Evolutionary conservation across 2,113 vertebrate species (phyloP).

Genomic region (Leucosticte australis): DNA sequence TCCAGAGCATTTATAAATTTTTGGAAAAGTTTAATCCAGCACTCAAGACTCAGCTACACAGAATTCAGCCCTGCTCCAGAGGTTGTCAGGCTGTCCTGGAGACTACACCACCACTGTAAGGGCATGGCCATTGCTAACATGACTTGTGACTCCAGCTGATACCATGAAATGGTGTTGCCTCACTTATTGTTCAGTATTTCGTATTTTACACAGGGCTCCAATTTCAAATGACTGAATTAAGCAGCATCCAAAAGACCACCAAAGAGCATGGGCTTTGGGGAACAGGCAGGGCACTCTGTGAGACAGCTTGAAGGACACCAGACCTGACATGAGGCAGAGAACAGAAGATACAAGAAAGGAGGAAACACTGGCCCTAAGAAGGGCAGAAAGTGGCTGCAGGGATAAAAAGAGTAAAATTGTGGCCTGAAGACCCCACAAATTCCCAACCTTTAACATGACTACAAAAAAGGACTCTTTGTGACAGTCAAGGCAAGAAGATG

Average conservation of each 20-base stretch:
- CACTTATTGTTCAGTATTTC: background rate
- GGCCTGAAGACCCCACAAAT: background rate
- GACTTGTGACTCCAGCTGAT: background rate
- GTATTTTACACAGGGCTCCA: background rate
- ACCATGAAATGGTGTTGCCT: background rate
- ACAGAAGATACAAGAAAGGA: background rate
- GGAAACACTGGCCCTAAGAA: background rate
- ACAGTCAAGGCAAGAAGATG: background rate
- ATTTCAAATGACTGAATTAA: background rate
- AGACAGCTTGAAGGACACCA: background rate
- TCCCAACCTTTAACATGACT: accelerated
- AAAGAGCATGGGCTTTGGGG: background rate
- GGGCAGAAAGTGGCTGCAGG: accelerated
- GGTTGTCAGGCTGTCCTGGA: background rate
- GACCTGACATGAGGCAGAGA: background rate
- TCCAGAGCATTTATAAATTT: background rate
- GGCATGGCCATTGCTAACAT: background rate
- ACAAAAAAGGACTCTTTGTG: background rate
- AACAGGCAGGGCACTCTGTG: background rate
- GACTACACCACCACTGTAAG: background rate
- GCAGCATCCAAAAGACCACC: background rate
- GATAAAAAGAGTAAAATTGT: background rate
- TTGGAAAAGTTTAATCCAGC: background rate
- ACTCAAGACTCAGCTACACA: background rate
- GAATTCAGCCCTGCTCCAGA: background rate